Evolutionary conservation across 2,888 invertebrate genomes (phyloP), one percentile per base, ranked within the genome.

Genomic region (Drosophila mimica): DNA sequence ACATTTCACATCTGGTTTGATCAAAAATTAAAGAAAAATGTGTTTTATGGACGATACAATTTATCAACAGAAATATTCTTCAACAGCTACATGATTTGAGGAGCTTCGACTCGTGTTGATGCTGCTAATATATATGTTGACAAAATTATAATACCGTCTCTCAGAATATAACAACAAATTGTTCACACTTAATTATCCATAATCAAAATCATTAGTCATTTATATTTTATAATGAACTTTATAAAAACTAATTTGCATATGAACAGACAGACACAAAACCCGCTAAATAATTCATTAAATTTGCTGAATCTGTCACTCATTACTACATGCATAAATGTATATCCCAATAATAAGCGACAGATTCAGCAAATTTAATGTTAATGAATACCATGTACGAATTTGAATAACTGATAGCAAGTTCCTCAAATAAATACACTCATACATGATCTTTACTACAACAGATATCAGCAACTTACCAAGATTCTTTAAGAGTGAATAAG

Each of bases 401-500:
- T 40, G 7, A 8, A 30, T 40, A 30, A 30, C 25, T 31, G 4
- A 17, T 11, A 5, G 40, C 20, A 40, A 25, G 3, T 33, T 28
- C 2, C 6, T 56, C 15, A 46, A 31, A 30, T 33, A 40, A 3
- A 30, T 13, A 63, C 31, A 56, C 3, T 46, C 20, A 34, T 15
- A 30, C n/a, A 28, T 49, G 25, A 9, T 65, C n/a, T 40, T n/a
- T 30, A 30, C 17, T 58, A 33, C 25, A 33, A 53, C 13, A 49
- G 15, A 43, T 15, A 57, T 48, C 17, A 66, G 7, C 20, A n/a
- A 56, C 70, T 71, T 58, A 70, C 70, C 63, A 13, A 46, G 6
- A 28, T 40, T 46, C 20, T 28, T 53, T 17, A 38, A 53, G 20
- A 53, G 20, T 40, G 40, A 66, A 31, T 56, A 51, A 30, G 20